Conservation (phyloP, 2,113 vertebrate species). For the Pteropus alecto region DNA sequence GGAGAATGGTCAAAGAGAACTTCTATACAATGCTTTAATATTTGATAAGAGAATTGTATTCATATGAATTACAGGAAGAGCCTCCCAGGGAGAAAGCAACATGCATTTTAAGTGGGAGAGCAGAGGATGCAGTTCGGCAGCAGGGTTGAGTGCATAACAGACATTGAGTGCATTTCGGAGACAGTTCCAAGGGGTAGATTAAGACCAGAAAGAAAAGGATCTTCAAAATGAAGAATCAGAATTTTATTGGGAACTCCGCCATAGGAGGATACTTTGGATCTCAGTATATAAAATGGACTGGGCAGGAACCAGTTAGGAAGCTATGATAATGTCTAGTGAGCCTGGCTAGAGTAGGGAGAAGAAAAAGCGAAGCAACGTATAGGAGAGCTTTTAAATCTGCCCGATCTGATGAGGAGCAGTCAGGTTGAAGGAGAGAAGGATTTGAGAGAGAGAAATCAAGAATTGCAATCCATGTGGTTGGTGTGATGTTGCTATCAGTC, state of each 20-base stretch:
- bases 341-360: neutral
- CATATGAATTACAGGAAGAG: neutral
- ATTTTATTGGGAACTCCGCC: neutral
- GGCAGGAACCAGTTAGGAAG: neutral
- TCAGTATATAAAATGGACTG: neutral
- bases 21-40: neutral
- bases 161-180: too few relatives aligned
- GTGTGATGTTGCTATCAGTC: neutral
- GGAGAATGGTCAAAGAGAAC: neutral
- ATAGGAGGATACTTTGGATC: neutral
- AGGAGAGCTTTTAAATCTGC: neutral
- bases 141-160: neutral
- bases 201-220: neutral
- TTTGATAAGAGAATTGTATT: neutral
- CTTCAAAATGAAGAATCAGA: neutral
- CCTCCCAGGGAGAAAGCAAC: neutral
- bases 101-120: neutral
- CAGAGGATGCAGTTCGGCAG: neutral
- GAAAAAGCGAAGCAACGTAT: neutral
- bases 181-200: neutral
- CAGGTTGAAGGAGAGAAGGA: neutral
- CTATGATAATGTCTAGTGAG: neutral
- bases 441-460: neutral
- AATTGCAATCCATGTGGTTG: too few relatives aligned
- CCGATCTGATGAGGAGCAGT: neutral